Evolutionary conservation across 2,888 invertebrate genomes (phyloP).

Genomic region (Strigamia transsilvanica): DNA sequence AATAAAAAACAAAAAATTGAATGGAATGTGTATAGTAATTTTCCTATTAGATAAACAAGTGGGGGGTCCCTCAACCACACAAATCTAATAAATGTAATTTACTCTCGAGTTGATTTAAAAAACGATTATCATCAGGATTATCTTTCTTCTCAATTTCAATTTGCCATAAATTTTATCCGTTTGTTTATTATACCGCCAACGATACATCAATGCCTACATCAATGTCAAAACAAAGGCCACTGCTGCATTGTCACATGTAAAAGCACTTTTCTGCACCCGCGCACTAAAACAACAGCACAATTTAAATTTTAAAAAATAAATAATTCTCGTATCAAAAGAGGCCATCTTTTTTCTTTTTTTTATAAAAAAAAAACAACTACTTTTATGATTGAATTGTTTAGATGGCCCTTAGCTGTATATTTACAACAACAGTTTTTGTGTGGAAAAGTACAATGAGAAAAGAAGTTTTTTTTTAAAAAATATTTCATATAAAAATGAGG

Average conservation of each 20-base stretch:
- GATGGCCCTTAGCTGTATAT: not conserved
- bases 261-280: too few relatives aligned
- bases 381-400: not conserved
- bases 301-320: not conserved
- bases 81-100: slow-evolving; percentile 26
- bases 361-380: too few relatives aligned
- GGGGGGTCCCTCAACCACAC: slow-evolving; percentile 17
- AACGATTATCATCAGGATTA: slow-evolving; percentile 30
- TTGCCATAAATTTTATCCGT: slow-evolving; percentile 6
- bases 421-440: not conserved
- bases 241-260: not conserved
- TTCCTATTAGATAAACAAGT: slow-evolving; percentile 30
- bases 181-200: not conserved
- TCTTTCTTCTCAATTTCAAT: slow-evolving; percentile 9
- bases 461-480: not conserved
- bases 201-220: slow-evolving; percentile 1
- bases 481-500: not conserved
- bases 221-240: not conserved
- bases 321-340: not conserved
- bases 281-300: not conserved
- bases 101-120: slow-evolving; percentile 26
- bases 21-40: slow-evolving; percentile 13
- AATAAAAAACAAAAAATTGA: not conserved
- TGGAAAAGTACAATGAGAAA: not conserved
- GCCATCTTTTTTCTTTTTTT: not conserved